Conservation (phyloP, 2,113 vertebrate genomes). For the Caloenas nicobarica region DNA sequence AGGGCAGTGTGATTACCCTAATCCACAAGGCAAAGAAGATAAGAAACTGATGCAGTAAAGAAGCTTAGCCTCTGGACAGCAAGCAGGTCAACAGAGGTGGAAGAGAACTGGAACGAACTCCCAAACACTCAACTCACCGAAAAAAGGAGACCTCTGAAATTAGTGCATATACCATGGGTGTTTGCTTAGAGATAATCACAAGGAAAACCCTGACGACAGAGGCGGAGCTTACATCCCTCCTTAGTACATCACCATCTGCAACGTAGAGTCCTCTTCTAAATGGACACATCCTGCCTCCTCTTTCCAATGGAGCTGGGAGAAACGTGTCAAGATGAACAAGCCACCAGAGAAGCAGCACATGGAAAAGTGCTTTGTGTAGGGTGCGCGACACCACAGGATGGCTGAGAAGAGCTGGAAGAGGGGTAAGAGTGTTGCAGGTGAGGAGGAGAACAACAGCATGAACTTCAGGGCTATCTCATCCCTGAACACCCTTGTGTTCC, state of each 20-base stretch:
- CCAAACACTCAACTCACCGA: not conserved
- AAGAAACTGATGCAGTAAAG: not conserved
- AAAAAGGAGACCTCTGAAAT: not conserved
- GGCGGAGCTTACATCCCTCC: not conserved
- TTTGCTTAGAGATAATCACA: not conserved
- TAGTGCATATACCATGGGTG: not conserved
- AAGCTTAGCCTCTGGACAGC: not conserved
- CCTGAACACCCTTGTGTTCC: not conserved
- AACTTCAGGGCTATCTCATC: not conserved
- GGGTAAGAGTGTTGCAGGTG: not conserved
- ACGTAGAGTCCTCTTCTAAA: not conserved
- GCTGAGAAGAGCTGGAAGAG: not conserved
- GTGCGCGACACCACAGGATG: not conserved
- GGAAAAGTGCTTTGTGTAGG: not conserved
- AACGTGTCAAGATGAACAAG: rapidly evolving
- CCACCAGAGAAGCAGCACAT: not conserved
- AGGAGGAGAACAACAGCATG: not conserved
- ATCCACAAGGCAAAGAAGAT: not conserved
- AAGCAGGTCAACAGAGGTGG: not conserved
- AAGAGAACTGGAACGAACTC: not conserved
- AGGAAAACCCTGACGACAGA: not conserved
- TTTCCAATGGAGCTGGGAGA: not conserved
- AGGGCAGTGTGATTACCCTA: not conserved
- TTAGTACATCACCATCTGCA: not conserved
- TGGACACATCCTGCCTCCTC: not conserved